Evolutionary conservation across 2,113 vertebrate species (phyloP), one percentile per base, ranked within the genome.

Genomic region (Etia nguti): DNA sequence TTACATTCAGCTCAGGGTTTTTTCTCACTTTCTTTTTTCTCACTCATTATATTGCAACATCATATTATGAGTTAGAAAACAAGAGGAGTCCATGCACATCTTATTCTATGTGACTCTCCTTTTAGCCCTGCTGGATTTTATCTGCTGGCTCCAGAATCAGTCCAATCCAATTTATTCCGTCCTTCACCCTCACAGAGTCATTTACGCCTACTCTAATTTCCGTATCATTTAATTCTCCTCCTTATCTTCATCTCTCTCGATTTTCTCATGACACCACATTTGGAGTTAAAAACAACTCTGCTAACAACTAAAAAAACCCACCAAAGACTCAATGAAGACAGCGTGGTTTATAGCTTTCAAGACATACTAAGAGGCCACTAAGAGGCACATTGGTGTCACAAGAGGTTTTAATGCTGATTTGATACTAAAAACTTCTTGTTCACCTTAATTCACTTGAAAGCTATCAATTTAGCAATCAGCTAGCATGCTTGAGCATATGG

Each of bases 221-320:
- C 80, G 55, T 93, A 84, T 93, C 80, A 93, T 93, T 94, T 93
- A 70, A 94, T 95, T 96, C 90, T 86, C 81, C 80, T 88, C 82
- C 68, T 59, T 89, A 75, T 88, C 90, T 88, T 85, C 60, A 89
- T 88, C 84, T 60, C 36, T 56, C 18, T 59, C 79, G 48, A 43
- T 80, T 90, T 90, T 91, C 79, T 92, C 77, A 65, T 81, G 82
- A 85, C 73, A 83, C 79, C 56, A 87, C 81, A 89, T 92, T 92
- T 85, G 73, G 83, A 91, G 26, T 59, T 85, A 18, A 79, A 73
- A 80, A 31, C 46, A 77, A 50, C 43, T 50, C 6, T 31, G 26
- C 43, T 20, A 57, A 65, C 34, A 65, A 36, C 60, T 2, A 62
- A 62, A 48, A 57, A 3, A 3, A 34, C 6, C 10, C 36, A 75